phyloP scores from a whole-genome alignment of 2,888 invertebrate species.

The Notodonta ziczac region DNA sequence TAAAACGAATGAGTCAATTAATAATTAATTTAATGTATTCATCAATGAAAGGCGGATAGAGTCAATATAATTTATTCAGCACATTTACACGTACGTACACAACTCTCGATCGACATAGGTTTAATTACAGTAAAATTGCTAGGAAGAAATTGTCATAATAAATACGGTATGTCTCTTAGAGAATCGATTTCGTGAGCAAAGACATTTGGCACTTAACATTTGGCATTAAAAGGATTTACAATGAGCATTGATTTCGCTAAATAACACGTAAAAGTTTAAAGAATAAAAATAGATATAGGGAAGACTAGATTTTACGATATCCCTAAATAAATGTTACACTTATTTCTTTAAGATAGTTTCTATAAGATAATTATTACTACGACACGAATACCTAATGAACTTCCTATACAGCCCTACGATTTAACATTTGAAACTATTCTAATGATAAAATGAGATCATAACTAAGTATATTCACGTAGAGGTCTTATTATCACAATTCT shows the following conservation, averaged over 20 bases:
- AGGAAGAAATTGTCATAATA: slow-evolving; percentile 10
- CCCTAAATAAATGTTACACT: slow-evolving; percentile 18
- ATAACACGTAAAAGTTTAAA: slow-evolving; percentile 9
- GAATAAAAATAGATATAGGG: slow-evolving; percentile 24
- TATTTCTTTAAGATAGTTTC: slow-evolving; percentile 18
- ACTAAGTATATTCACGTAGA: slow-evolving; percentile 11
- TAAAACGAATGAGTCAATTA: slow-evolving; percentile 14
- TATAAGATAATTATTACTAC: slow-evolving; percentile 29
- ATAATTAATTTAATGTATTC: slow-evolving; percentile 12
- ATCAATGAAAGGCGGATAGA: slow-evolving; percentile 37
- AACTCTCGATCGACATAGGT: slow-evolving; percentile 25
- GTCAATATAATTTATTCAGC: slow-evolving; percentile 43
- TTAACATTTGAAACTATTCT: slow-evolving; percentile 19
- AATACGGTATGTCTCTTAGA: slow-evolving; percentile 30
- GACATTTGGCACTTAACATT: slow-evolving; percentile 38
- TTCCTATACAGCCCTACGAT: slow-evolving; percentile 21
- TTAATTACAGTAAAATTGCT: slow-evolving; percentile 17
- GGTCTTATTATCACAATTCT: slow-evolving; percentile 38
- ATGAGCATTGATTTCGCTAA: slow-evolving; percentile 25
- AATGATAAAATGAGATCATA: slow-evolving; percentile 29
- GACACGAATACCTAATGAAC: slow-evolving; percentile 21
- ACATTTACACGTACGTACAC: slow-evolving; percentile 43
- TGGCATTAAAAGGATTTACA: slow-evolving; percentile 25
- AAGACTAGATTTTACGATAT: slow-evolving; percentile 29
- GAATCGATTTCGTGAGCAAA: slow-evolving; percentile 37